phyloP scores from a whole-genome alignment of 2,113 vertebrate species.

The Vireo altiloquus region DNA sequence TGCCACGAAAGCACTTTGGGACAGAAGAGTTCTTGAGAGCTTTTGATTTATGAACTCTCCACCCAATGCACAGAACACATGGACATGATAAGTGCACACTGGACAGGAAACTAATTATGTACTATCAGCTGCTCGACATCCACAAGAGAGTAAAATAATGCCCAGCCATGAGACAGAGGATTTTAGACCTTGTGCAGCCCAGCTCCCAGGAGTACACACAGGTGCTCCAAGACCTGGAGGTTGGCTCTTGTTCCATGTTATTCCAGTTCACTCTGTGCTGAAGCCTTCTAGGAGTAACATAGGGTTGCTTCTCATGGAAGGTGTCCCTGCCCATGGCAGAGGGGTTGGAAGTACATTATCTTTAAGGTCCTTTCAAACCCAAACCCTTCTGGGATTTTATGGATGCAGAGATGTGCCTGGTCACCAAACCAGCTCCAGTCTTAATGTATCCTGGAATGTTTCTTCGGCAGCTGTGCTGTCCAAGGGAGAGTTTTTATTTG shows the following conservation, averaged over 20 bases:
- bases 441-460: background rate
- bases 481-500: background rate
- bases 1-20: background rate
- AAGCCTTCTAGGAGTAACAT: background rate
- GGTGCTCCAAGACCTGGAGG: background rate
- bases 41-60: conserved; percentile 15
- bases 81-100: background rate
- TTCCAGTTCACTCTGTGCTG: accelerated
- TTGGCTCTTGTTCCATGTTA: accelerated
- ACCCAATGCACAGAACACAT: background rate
- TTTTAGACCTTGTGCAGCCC: background rate
- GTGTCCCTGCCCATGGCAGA: background rate
- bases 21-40: background rate
- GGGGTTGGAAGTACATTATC: background rate
- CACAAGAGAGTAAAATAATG: background rate
- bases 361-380: background rate
- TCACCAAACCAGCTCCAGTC: background rate
- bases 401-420: background rate
- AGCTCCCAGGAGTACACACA: background rate
- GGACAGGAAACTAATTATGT: background rate
- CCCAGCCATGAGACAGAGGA: background rate
- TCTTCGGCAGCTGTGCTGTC: accelerated
- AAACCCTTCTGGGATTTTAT: background rate
- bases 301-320: background rate
- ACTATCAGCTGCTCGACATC: background rate